Evolutionary conservation across 2,888 invertebrate genomes (phyloP), one percentile per base, ranked within the genome.

Genomic region (Thalpophila matura): DNA sequence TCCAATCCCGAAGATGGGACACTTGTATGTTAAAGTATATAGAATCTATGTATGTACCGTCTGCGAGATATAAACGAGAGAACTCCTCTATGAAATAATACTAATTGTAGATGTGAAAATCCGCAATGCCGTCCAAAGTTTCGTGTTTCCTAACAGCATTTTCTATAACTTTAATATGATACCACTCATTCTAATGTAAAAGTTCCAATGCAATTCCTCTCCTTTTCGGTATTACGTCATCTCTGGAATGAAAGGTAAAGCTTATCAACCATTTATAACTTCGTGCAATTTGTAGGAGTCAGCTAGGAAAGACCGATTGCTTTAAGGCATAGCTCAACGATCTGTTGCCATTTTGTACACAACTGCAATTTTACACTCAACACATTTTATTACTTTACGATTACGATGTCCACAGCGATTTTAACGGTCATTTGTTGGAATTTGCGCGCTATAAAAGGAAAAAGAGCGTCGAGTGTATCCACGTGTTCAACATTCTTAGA

Each of bases 1-100:
- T 84, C 89, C 88, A 70, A 66, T 66, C 68, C 73, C 72, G 63
- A 72, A 51, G 67, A 49, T 50, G 53, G 71, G 77, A 63, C 68
- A 78, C 65, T 74, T 69, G 54, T 65, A n/a, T n/a, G n/a, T n/a
- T n/a, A n/a, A 79, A 66, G 68, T 61, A 74, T 71, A 57, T 61
- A 38, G 56, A 64, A 65, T 54, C 38, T 64, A 77, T 50, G 43
- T 59, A 65, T 35, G 40, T 64, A 47, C 31, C 9, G 73, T 53
- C 76, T 64, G 33, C 40, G 22, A 38, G 24, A 55, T 27, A 7
- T 1, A 42, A 38, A 74, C 38, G 42, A 67, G 33, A 27, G 40
- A 35, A 35, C 33, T 60, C 10, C 18, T 42, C n/a, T 16, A 49
- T 29, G 16, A 18, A 50, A 66, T 57, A 55, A 40, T 18, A 49